Base-by-base conservation (phyloP, 1,140 invertebrate genomes). In the Lepidurus arcticus region DNA sequence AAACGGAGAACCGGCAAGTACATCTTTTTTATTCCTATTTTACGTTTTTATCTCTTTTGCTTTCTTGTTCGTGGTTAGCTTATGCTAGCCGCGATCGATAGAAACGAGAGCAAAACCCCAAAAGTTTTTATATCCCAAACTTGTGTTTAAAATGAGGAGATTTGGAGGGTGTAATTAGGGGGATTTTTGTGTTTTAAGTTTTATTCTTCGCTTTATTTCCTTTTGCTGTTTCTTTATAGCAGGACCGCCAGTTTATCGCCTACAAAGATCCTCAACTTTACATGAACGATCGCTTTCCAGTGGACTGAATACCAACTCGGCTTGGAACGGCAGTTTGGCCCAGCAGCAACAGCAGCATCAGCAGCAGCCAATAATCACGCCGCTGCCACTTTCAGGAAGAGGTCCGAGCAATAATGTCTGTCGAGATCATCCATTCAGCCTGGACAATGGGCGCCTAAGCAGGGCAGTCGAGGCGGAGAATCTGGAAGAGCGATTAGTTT, bases 1-100 rank as follows among this genome's bases (percentile, higher is more conserved):
- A 83, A 84, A 77, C 78, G 82, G 43, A 73, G 76, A 65, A 47
- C 76, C 44, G 76, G 79, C 77, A 74, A 76, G 73, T 78, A 26
- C 10, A 21, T 76, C 21, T 44, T 26, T 21, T 45, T 75, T 44
- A 21, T 75, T 16, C 74, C 11, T 44, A 21, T 75, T 75, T 75
- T 42, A 42, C 13, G 7, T 16, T 75, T 75, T 75, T 75, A 65
- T 16, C 53, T 65, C 53, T 16, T 65, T 65, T 65, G 21, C 3
- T 21, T 65, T 65, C 16, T 65, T 21, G 21, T 65, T 65, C 21
- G 53, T 16, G 53, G 53, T 65, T 65, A 65, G 53, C 53, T 21
- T 65, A 9, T 4, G 16, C 16, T 65, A n/a, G 16, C 53, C 6
- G 0, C 53, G 16, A 16, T 65, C 16, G 21, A 65, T 34, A 65